Conservation (phyloP, 2,113 vertebrate species). For the Siniperca chuatsi region DNA sequence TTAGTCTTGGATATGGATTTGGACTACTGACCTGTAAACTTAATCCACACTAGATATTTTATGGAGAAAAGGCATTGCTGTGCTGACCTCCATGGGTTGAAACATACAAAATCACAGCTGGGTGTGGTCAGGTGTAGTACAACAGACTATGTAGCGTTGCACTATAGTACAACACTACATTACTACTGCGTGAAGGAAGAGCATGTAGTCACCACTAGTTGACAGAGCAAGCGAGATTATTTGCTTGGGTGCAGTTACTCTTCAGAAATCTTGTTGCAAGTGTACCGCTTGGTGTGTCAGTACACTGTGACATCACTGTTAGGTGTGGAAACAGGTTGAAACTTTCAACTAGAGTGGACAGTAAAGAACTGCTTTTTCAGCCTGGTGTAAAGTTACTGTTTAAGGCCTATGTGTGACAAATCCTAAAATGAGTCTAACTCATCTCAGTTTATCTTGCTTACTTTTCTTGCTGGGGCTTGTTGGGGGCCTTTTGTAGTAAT, state of each 20-base stretch:
- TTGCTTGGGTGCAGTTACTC: no score
- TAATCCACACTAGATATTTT: not conserved
- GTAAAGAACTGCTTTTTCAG: not conserved
- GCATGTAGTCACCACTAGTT: no score
- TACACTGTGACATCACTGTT: not conserved
- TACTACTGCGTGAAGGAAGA: not conserved
- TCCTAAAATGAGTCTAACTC: not conserved
- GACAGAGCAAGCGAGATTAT: no score
- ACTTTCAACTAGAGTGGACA: not conserved
- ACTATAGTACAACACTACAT: not conserved
- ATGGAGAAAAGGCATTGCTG: not conserved
- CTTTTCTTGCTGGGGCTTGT: not conserved
- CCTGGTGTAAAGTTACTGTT: not conserved
- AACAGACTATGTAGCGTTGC: not conserved
- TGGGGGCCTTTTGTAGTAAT: not conserved
- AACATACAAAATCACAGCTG: not conserved
- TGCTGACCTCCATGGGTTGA: not conserved
- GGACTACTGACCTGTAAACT: not conserved
- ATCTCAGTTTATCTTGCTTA: not conserved
- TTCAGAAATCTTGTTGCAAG: not conserved
- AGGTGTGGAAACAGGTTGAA: not conserved
- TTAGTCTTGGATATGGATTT: no score
- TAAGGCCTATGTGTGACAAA: not conserved
- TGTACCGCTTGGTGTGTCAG: not conserved
- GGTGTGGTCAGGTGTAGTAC: not conserved